A percentile compares a stretch with the other conserved stretches of the same genome.
Conservation (phyloP, 2,113 vertebrate genomes). For the Datnioides undecimradiatus region DNA sequence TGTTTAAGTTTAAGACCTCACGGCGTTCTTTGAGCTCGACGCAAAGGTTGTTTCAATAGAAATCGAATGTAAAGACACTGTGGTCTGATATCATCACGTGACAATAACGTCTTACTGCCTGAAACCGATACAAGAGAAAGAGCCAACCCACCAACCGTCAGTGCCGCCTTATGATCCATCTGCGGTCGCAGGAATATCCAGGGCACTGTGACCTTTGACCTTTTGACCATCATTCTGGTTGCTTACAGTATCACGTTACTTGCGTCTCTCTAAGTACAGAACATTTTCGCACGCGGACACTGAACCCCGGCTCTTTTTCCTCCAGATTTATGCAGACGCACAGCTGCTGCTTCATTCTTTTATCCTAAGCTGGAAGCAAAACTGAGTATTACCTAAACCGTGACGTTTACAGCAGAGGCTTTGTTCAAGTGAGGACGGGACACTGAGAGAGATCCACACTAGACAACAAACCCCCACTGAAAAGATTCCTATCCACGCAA, state of each 20-base stretch:
- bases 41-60: neutral
- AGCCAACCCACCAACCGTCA: neutral
- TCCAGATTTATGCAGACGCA: neutral
- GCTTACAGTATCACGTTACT: conserved; percentile 17
- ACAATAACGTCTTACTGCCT: conserved; percentile 3
- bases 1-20: neutral
- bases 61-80: neutral
- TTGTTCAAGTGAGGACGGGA: neutral
- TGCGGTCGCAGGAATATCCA: conserved; percentile 50
- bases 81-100: conserved; percentile 27
- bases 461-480: neutral
- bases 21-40: neutral
- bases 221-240: conserved; percentile 25
- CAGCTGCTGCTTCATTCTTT: neutral
- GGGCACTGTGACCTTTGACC: conserved; percentile 44
- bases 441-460: neutral
- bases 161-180: conserved; percentile 14
- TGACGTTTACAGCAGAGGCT: neutral
- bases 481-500: neutral
- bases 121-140: conserved; percentile 24
- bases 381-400: neutral
- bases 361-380: neutral
- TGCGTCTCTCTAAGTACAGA: neutral
- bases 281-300: neutral
- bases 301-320: neutral